phyloP scores from a whole-genome alignment of 1,140 invertebrate genomes.

The Zaprionus ghesquierei region DNA sequence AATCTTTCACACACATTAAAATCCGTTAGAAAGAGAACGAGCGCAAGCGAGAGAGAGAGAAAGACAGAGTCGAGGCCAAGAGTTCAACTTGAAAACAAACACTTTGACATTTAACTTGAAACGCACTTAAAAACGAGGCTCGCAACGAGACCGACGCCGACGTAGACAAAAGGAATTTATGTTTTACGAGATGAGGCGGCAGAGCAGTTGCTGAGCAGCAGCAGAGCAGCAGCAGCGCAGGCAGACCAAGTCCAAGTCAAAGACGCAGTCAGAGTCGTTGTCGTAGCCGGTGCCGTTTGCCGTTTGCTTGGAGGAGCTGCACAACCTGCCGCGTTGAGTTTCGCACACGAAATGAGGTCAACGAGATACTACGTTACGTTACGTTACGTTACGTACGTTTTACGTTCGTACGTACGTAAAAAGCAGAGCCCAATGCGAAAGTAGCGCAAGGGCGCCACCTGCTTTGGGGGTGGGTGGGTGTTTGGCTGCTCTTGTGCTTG shows the following conservation, averaged over 20 bases:
- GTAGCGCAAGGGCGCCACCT: constrained; percentile 77
- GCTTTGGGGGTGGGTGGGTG: constrained; percentile 50
- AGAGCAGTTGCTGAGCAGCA: not conserved
- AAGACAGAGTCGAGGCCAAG: constrained; percentile 37
- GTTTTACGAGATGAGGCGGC: not conserved
- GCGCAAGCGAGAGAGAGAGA: no score
- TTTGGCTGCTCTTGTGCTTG: not conserved
- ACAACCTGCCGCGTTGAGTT: constrained; percentile 79
- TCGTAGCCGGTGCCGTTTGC: constrained; percentile 18
- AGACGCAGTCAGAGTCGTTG: not conserved
- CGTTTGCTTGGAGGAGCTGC: constrained; percentile 40
- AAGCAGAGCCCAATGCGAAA: constrained; percentile 47
- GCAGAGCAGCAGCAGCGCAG: not conserved
- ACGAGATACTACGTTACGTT: constrained; percentile 77
- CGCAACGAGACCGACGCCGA: not conserved
- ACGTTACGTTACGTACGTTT: constrained; percentile 56
- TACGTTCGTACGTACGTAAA: constrained; percentile 43
- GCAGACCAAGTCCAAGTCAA: not conserved
- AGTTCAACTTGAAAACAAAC: constrained; percentile 42
- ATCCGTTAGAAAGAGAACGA: not conserved
- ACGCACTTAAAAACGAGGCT: constrained; percentile 6
- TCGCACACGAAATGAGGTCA: constrained; percentile 82
- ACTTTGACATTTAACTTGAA: constrained; percentile 49
- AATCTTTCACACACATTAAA: not conserved
- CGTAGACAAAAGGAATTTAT: constrained; percentile 11